phyloP scores from a whole-genome alignment of 2,113 vertebrate species.

The Percopsis transmontana region DNA sequence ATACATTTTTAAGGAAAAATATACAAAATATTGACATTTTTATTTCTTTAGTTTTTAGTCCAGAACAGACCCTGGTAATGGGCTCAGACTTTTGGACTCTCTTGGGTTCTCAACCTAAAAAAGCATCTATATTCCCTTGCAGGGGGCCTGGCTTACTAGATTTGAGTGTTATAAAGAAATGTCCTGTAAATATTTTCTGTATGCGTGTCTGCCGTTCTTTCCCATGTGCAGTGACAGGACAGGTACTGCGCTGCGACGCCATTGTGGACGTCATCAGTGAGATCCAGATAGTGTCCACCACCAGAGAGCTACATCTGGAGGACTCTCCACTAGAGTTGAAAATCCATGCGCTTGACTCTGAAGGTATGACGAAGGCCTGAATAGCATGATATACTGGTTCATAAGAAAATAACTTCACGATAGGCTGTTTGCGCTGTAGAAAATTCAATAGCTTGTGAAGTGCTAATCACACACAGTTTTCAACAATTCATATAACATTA shows the following conservation, averaged over 20 bases:
- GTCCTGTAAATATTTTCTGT: background rate
- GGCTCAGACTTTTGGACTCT: no score
- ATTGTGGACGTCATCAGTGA: conserved; percentile 91
- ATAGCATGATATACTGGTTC: background rate
- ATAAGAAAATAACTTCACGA: background rate
- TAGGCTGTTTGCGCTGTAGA: conserved; percentile 1
- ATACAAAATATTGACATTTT: no score
- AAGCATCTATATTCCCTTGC: no score
- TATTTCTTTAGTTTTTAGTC: no score
- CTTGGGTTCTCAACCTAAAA: no score
- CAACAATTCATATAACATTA: background rate
- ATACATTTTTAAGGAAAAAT: no score
- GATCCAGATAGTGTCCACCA: conserved; percentile 94
- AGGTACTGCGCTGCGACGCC: conserved; percentile 92
- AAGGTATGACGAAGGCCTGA: conserved; percentile 80
- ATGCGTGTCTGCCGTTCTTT: background rate
- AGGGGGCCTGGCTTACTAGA: no score
- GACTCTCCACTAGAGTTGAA: conserved; percentile 90
- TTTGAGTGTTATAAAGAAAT: no score
- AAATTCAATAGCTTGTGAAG: conserved; percentile 5
- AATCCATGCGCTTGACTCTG: conserved; percentile 92
- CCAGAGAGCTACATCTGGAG: conserved; percentile 93
- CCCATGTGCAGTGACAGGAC: conserved; percentile 83
- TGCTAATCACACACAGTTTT: background rate
- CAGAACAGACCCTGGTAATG: no score